These are phyloP conservation scores for Pogonognathellus flavescens DNA, from an alignment of 1,140 invertebrate species.

Conservation along the genomic window DNA sequence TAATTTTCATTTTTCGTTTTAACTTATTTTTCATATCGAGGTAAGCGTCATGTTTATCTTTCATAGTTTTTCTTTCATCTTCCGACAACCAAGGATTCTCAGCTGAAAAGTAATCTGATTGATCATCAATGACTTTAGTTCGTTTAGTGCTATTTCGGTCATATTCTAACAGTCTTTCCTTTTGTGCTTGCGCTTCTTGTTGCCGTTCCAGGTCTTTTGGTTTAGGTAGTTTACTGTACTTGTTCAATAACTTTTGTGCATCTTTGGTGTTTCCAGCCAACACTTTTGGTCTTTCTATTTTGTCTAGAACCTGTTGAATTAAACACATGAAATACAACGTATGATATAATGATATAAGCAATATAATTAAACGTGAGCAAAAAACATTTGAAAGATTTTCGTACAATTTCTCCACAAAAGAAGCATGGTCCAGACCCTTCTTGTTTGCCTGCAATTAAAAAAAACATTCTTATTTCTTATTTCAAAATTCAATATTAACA, in stretches of 20 bases:
- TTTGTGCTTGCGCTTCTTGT: slow-evolving; percentile 82
- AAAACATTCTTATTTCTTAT: no score
- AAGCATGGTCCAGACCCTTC: slow-evolving; percentile 81
- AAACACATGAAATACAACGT: no score
- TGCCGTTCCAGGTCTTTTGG: slow-evolving; percentile 66
- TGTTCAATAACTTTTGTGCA: slow-evolving; percentile 57
- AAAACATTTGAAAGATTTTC: not conserved
- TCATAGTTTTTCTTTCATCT: slow-evolving; percentile 78
- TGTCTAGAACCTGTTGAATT: slow-evolving; percentile 74
- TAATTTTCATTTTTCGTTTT: slow-evolving; percentile 77
- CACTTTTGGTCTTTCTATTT: slow-evolving; percentile 73
- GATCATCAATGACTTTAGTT: slow-evolving; percentile 94
- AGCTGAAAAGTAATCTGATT: slow-evolving; percentile 91
- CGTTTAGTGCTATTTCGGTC: slow-evolving; percentile 87
- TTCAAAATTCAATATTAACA: no score
- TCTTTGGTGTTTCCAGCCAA: slow-evolving; percentile 60
- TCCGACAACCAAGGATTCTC: slow-evolving; percentile 85
- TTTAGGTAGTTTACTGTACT: slow-evolving; percentile 61
- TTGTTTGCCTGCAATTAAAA: slow-evolving; percentile 75
- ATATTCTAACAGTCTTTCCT: slow-evolving; percentile 87
- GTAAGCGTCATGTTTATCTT: slow-evolving; percentile 77
- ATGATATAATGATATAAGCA: no score
- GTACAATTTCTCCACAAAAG: slow-evolving; percentile 85
- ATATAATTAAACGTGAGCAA: no score
- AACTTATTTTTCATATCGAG: slow-evolving; percentile 77